Conservation (phyloP, 2,797 vertebrate genomes). For the Mus minutoides region DNA sequence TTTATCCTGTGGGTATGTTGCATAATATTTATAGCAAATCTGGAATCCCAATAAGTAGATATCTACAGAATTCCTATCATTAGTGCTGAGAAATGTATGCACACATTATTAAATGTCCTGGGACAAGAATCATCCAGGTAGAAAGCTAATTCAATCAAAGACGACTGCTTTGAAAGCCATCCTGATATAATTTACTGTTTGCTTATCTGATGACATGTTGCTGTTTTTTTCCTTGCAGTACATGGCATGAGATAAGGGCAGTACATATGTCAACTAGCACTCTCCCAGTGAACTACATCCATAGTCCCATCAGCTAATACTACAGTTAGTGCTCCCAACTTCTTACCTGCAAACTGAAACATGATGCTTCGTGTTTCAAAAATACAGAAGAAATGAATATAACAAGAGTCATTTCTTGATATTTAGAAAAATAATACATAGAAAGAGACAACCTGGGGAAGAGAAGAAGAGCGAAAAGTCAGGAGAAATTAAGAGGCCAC, state of each 20-base stretch:
- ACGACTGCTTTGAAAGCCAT: not conserved
- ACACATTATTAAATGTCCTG: not conserved
- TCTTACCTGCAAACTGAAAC: not conserved
- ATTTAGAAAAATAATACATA: not conserved
- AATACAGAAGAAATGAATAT: not conserved
- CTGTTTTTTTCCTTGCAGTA: not conserved
- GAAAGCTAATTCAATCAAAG: not conserved
- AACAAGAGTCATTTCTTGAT: not conserved
- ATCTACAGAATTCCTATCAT: too few relatives aligned
- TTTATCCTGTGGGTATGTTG: not conserved
- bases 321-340: not conserved
- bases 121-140: not conserved
- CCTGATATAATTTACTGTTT: not conserved
- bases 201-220: not conserved
- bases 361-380: not conserved
- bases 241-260: not conserved
- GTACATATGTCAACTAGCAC: too few relatives aligned
- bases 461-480: not conserved
- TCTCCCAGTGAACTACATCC: not conserved
- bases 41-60: not conserved
- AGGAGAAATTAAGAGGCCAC: not conserved
- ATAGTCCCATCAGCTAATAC: not conserved
- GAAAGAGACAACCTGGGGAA: not conserved
- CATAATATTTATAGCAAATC: not conserved
- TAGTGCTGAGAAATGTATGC: not conserved